Evolutionary conservation across 2,113 vertebrate genomes (phyloP), one percentile per base, ranked within the genome.

Genomic region (Gambusia affinis): DNA sequence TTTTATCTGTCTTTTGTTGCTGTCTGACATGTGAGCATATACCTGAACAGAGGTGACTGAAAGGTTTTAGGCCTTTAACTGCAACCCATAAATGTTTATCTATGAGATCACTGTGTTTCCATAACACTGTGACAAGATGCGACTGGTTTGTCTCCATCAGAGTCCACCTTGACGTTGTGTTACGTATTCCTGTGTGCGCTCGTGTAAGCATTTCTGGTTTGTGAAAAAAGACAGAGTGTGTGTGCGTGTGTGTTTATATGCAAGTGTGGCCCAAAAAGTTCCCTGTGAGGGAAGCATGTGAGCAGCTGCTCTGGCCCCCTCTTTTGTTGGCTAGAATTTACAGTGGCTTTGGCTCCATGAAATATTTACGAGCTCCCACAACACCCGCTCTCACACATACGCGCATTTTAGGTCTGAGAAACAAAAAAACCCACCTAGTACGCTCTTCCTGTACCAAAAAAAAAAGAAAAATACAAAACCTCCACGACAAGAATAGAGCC

Each of bases 341-440:
- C 91, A 91, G 91, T 91, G 91, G 89, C 88, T 89, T 91, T 81
- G 90, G 88, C 90, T 93, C 93, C 92, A 88, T 89, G 85, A 93
- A 93, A 92, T 94, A 94, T 94, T 94, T 94, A 95, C 87, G 88
- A 93, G 92, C 85, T 92, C 83, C 88, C 86, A 91, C 89, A 89
- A 90, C 85, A 90, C 86, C 84, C 57, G 73, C 88, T 92, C 89
- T 90, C 86, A 88, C 89, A 81, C 83, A 85, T 83, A 80, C 85
- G 54, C 79, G 80, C 79, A 81, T 82, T 89, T 89, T 79, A 85
- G 83, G 80, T 78, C 72, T 72, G 33, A 73, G 76, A 47, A 47
- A 19, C 19, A 57, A 85, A 88, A 82, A 44, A 12, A 87, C 73
- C 80, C 79, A 88, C 84, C 85, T 80, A 74, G 74, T 76, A 65